A percentile compares a stretch with the other conserved stretches of the same genome.
These are phyloP conservation scores for Drosophila guanche DNA, from an alignment of 1,140 invertebrate genomes.

Conservation along the genomic window DNA sequence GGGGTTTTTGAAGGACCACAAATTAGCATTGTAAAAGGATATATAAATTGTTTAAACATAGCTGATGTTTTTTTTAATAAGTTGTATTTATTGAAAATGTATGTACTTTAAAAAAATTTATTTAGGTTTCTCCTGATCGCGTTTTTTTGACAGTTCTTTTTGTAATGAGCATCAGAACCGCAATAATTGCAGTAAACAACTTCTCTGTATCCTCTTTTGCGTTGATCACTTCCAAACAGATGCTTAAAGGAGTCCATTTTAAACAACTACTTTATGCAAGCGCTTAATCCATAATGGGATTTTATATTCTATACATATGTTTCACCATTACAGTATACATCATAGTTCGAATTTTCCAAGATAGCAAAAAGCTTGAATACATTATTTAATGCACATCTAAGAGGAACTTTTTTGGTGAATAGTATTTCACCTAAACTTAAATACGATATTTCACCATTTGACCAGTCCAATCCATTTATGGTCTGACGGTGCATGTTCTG, in stretches of 20 bases:
- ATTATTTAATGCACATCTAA: constrained; percentile 4
- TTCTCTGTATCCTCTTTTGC: neutral
- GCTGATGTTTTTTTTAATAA: neutral
- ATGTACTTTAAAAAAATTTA: too few species aligned
- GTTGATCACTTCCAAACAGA: neutral
- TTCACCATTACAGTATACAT: neutral
- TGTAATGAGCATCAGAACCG: neutral
- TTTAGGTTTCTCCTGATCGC: neutral
- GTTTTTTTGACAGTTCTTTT: constrained; percentile 10
- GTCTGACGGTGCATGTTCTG: constrained; percentile 4
- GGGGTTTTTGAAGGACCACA: neutral
- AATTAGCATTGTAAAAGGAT: too few species aligned
- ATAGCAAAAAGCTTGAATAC: neutral
- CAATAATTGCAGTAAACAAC: constrained; percentile 2
- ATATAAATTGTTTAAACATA: neutral
- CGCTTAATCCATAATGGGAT: neutral
- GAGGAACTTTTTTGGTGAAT: neutral
- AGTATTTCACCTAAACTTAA: neutral
- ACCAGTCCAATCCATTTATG: constrained; percentile 2
- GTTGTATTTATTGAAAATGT: neutral
- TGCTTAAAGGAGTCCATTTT: neutral
- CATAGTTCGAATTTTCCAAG: constrained; percentile 3
- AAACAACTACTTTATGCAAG: neutral
- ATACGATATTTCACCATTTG: neutral
- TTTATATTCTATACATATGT: neutral